Conservation (phyloP, 2,113 vertebrate species). For the Neogale vison region DNA sequence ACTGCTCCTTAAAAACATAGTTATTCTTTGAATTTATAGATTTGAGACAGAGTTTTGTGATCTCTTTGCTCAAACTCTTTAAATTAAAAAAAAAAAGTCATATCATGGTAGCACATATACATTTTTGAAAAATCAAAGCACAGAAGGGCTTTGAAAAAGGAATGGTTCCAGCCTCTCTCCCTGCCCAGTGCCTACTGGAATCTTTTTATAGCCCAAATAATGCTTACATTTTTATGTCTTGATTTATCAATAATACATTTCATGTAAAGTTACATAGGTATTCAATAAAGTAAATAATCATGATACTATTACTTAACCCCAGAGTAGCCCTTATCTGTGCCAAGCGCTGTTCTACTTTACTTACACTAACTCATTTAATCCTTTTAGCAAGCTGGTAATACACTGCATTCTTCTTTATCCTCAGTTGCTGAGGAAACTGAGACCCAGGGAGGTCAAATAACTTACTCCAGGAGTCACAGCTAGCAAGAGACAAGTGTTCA, state of each 20-base stretch:
- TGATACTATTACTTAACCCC: neutral
- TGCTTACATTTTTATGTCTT: neutral
- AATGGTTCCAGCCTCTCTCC: neutral
- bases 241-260: neutral
- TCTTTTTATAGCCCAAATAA: neutral
- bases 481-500: neutral
- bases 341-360: neutral
- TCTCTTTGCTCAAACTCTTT: neutral
- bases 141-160: neutral
- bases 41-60: neutral
- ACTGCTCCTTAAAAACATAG: neutral
- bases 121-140: conserved; percentile 12
- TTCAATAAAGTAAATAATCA: neutral
- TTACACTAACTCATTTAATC: neutral
- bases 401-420: neutral
- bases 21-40: neutral
- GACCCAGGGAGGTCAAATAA: neutral
- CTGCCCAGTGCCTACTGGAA: neutral
- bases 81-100: neutral
- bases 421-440: neutral
- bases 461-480: neutral
- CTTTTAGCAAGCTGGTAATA: neutral
- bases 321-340: neutral
- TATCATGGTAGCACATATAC: neutral
- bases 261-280: neutral